Percentiles rank a stretch among this genome's conserved stretches.
phyloP scores from a whole-genome alignment of 53 echinoderm and acorn worm species.

The Stichopus horrens region DNA sequence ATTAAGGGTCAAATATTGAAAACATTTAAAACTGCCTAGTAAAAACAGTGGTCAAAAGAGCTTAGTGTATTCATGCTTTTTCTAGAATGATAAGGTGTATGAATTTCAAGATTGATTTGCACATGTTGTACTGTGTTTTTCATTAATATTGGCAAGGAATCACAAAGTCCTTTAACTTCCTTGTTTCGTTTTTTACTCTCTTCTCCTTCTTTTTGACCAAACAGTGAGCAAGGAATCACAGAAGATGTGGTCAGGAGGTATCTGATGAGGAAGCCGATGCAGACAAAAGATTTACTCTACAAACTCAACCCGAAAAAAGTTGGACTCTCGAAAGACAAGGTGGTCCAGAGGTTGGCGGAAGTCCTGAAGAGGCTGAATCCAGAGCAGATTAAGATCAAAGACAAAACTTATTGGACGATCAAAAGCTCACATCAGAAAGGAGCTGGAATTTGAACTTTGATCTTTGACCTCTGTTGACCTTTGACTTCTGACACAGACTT shows the following conservation, averaged over 20 bases:
- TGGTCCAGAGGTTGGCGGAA: slow-evolving; percentile 80
- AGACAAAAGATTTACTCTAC: slow-evolving; percentile 89
- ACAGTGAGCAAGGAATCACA: slow-evolving; percentile 77
- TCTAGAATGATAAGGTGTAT: too few relatives aligned
- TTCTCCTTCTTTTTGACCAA: not conserved
- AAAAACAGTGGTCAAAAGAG: too few relatives aligned
- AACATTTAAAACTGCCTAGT: too few relatives aligned
- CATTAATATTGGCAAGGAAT: too few relatives aligned
- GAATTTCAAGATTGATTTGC: too few relatives aligned
- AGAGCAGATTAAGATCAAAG: slow-evolving; percentile 78
- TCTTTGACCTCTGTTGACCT: not conserved
- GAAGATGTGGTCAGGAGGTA: slow-evolving; percentile 90
- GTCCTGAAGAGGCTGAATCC: slow-evolving; percentile 80
- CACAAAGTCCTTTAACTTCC: not conserved
- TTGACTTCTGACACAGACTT: too few relatives aligned
- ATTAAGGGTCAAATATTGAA: too few relatives aligned
- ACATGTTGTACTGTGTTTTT: too few relatives aligned
- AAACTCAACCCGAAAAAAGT: slow-evolving; percentile 92
- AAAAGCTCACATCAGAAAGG: slow-evolving; percentile 19
- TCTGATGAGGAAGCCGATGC: slow-evolving; percentile 93
- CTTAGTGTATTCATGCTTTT: too few relatives aligned
- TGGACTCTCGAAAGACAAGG: slow-evolving; percentile 69
- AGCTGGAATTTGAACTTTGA: slow-evolving; percentile 17
- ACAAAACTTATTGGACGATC: slow-evolving; percentile 86
- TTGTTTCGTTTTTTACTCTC: not conserved